Conservation (phyloP, 2,888 invertebrate genomes). For the Epistrophella euchroma region DNA sequence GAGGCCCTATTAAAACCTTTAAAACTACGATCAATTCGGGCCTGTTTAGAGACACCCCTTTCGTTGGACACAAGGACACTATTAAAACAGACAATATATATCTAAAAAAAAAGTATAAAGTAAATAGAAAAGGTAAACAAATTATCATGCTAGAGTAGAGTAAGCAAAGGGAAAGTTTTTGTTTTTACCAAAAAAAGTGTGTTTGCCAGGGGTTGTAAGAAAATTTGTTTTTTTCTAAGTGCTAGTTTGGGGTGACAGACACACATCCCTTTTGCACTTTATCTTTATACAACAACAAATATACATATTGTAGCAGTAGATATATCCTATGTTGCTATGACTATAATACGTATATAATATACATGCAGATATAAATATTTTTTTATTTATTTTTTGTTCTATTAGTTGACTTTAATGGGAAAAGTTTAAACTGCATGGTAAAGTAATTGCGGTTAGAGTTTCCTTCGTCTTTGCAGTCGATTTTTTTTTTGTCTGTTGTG, state of each 20-base stretch:
- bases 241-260: conserved; percentile 67
- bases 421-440: conserved; percentile 77
- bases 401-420: conserved; percentile 77
- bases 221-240: conserved; percentile 55
- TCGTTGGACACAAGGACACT: conserved; percentile 57
- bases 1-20: neutral
- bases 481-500: neutral
- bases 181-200: conserved; percentile 39
- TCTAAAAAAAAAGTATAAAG: conserved; percentile 14
- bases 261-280: conserved; percentile 64
- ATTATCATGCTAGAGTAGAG: conserved; percentile 76
- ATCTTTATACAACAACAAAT: conserved; percentile 17
- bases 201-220: conserved; percentile 18
- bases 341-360: neutral
- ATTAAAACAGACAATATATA: conserved; percentile 40
- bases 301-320: neutral
- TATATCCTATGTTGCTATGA: neutral
- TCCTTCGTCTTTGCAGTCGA: conserved; percentile 41
- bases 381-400: conserved; percentile 68
- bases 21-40: neutral
- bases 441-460: conserved; percentile 76
- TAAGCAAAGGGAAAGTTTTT: conserved; percentile 70
- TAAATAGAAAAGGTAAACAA: conserved; percentile 74
- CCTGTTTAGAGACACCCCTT: neutral
- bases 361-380: conserved; percentile 13